Base-by-base conservation (phyloP, 2,888 invertebrate species). In the Melanchra persicariae region DNA sequence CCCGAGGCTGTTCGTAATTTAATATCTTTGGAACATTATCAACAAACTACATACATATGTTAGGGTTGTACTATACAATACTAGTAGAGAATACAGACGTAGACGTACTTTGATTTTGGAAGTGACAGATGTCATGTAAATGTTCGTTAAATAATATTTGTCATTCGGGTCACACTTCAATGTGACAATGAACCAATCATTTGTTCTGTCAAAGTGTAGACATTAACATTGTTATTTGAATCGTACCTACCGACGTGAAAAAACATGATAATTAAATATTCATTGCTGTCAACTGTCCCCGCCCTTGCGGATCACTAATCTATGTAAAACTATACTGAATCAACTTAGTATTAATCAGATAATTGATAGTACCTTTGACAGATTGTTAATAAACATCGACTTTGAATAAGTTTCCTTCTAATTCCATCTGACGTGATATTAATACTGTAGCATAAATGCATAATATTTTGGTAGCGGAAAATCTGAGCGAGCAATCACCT, bases 1-100 rank as follows among this genome's bases (percentile, higher is more conserved):
- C 91, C 91, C 83, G 90, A 74, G 92, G 89, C 84, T 76, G 64
- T 76, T 84, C 77, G 88, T 90, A 88, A 90, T 90, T 92, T 92
- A 91, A 91, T 91, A 91, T 90, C 85, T 87, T 83, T 87, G 84
- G 79, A 74, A 82, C 79, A 88, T 86, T 87, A 89, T 86, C 85
- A 88, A 87, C 87, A 88, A 87, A 90, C 88, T 79, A 77, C 72
- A n/a, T n/a, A n/a, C n/a, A n/a, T n/a, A n/a, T n/a, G 81, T 83
- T 83, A 85, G 77, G 82, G 79, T 65, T 82, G 74, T 84, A 77
- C 75, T 74, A 65, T 73, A 77, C 62, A 77, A 52, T 72, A 78
- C 60, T 70, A 57, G 34, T 67, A 52, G 58, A 49, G 5, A 45
- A 67, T 58, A 73, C 45, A 73, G 68, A 81, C 65, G 64, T 61